phyloP scores from a whole-genome alignment of 2,888 invertebrate species.

The Sturmia bella region DNA sequence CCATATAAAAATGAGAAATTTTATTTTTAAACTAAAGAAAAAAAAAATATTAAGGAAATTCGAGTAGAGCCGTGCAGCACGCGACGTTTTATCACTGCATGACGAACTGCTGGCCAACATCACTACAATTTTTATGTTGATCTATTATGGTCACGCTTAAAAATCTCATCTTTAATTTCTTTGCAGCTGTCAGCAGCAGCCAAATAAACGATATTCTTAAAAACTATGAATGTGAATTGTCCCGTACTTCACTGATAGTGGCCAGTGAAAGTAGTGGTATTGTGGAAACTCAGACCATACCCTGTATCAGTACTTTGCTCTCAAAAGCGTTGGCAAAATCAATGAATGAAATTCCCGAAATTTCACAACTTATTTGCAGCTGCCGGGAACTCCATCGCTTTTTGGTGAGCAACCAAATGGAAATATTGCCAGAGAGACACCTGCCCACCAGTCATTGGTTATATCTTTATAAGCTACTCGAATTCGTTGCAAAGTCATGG shows the following conservation, averaged over 20 bases:
- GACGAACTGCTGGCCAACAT: too few relatives aligned
- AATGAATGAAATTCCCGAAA: not conserved
- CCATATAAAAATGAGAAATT: too few relatives aligned
- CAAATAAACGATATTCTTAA: conserved; percentile 7
- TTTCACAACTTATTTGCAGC: not conserved
- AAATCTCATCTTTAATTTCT: not conserved
- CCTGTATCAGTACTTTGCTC: conserved; percentile 17
- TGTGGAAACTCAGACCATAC: not conserved
- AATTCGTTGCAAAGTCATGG: not conserved
- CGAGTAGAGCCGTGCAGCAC: too few relatives aligned
- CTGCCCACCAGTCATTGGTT: not conserved
- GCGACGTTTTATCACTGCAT: too few relatives aligned
- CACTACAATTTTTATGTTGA: too few relatives aligned
- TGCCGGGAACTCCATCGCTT: not conserved
- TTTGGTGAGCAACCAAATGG: not conserved
- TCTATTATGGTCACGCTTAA: too few relatives aligned
- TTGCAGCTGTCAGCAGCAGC: conserved; percentile 3
- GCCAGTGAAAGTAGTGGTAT: not conserved
- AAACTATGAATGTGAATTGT: conserved; percentile 8
- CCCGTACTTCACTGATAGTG: conserved; percentile 27
- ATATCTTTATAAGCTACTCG: not conserved
- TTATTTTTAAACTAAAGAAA: too few relatives aligned
- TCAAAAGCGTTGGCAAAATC: not conserved
- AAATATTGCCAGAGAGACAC: not conserved
- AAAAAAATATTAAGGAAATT: too few relatives aligned